Evolutionary conservation across 2,797 vertebrate species (phyloP).

Genomic region (Rhinophrynus dorsalis): DNA sequence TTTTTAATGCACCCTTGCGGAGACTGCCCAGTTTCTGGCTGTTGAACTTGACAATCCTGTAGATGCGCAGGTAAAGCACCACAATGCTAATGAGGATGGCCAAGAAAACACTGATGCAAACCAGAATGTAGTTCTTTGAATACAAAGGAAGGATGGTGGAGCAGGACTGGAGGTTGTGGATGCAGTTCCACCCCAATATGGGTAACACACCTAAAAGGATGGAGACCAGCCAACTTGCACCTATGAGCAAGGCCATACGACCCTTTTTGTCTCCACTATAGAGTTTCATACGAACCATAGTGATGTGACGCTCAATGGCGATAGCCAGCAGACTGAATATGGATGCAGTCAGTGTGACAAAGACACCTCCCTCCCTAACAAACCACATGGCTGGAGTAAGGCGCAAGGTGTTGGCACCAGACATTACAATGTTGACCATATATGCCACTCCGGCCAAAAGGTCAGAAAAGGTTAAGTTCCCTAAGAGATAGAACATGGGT

Average conservation of each 20-base stretch:
- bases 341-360: constrained; percentile 84
- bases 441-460: constrained; percentile 85
- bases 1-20: constrained; percentile 65
- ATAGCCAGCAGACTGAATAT: constrained; percentile 86
- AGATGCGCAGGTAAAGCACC: constrained; percentile 80
- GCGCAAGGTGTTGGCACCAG: constrained; percentile 76
- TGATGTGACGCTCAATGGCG: constrained; percentile 84
- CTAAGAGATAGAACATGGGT: constrained; percentile 89
- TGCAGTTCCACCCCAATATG: constrained; percentile 87
- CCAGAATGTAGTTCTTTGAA: constrained; percentile 83
- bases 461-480: constrained; percentile 86
- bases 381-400: constrained; percentile 86
- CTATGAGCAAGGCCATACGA: constrained; percentile 77
- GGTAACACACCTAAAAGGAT: constrained; percentile 79
- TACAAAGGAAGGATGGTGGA: constrained; percentile 87
- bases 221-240: constrained; percentile 77
- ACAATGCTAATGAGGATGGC: constrained; percentile 77
- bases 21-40: constrained; percentile 65
- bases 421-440: constrained; percentile 83
- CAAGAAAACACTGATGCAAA: constrained; percentile 78
- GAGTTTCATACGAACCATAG: constrained; percentile 84
- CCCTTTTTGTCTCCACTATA: constrained; percentile 74
- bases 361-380: constrained; percentile 83
- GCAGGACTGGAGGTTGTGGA: constrained; percentile 72
- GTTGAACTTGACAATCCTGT: constrained; percentile 79